These are phyloP conservation scores for Limnephilus auricula DNA, from an alignment of 2,888 invertebrate genomes.

Conservation along the genomic window DNA sequence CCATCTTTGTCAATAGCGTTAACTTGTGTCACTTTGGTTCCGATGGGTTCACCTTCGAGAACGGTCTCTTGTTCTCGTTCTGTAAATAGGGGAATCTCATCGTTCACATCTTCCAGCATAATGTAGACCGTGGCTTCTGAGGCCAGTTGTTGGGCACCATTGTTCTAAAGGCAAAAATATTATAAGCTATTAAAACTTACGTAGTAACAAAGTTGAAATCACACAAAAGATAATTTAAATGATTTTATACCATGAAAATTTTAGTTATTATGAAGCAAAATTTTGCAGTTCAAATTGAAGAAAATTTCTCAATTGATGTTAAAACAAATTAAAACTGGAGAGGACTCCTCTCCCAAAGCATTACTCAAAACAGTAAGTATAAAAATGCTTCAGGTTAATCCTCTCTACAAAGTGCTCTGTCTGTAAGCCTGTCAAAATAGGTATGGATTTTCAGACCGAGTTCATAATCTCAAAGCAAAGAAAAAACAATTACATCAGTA, in stretches of 20 bases:
- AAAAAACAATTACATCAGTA: background rate
- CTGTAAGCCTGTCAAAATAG: background rate
- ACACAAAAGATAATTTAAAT: too few species aligned
- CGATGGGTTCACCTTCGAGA: conserved; percentile 95
- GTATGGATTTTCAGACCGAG: background rate
- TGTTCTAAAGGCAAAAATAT: conserved; percentile 81
- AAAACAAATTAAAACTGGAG: background rate
- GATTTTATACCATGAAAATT: too few species aligned
- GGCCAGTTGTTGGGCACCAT: conserved; percentile 96
- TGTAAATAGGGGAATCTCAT: conserved; percentile 96
- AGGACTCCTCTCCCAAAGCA: background rate
- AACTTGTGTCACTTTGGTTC: conserved; percentile 96
- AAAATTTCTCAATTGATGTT: background rate
- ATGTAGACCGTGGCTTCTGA: conserved; percentile 96
- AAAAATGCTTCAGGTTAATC: background rate
- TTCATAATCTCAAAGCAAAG: background rate
- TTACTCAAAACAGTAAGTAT: background rate
- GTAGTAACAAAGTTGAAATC: too few species aligned
- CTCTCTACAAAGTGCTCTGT: background rate
- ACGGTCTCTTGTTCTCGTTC: conserved; percentile 97
- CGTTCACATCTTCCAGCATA: conserved; percentile 96
- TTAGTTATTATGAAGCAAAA: too few species aligned
- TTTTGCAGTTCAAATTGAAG: too few species aligned
- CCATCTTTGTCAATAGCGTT: conserved; percentile 98
- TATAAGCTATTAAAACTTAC: too few species aligned